Evolutionary conservation across 2,888 invertebrate species (phyloP).

Genomic region (Amblyjoppa fuscipennis): DNA sequence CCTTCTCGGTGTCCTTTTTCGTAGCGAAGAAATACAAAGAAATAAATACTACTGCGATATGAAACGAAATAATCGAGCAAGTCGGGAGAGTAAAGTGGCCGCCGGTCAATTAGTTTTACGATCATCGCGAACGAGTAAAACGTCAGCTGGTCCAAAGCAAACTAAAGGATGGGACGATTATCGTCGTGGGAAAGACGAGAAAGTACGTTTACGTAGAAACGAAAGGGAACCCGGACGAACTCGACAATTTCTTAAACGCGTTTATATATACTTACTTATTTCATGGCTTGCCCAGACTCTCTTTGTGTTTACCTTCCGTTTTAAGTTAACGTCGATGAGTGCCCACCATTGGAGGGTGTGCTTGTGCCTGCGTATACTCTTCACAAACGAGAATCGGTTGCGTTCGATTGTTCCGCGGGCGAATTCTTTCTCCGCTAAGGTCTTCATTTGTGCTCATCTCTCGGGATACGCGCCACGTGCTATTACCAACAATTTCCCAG

Average conservation of each 20-base stretch:
- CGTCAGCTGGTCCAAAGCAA: not conserved
- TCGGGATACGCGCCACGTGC: conserved; percentile 30
- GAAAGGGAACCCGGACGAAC: conserved; percentile 15
- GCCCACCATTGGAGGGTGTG: conserved; percentile 37
- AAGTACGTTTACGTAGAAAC: conserved; percentile 6
- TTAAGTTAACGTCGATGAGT: conserved; percentile 44
- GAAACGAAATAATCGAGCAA: conserved; percentile 3
- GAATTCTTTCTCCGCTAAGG: conserved; percentile 52
- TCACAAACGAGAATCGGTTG: conserved; percentile 57
- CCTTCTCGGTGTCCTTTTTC: not conserved
- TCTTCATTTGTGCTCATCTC: conserved; percentile 38
- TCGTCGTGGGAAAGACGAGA: not conserved
- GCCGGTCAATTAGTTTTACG: conserved; percentile 53
- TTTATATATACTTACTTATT: conserved; percentile 28
- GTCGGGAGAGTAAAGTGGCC: not conserved
- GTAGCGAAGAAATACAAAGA: not conserved
- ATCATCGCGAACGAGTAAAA: not conserved
- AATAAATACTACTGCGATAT: not conserved
- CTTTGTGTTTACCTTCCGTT: conserved; percentile 65
- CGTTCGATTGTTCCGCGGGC: conserved; percentile 58
- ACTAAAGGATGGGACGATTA: conserved; percentile 3
- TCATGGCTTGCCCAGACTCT: conserved; percentile 26
- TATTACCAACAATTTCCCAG: conserved; percentile 32
- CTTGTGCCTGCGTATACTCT: conserved; percentile 39
- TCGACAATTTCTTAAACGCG: conserved; percentile 48